phyloP scores from a whole-genome alignment of 35 echinoderm and acorn worm genomes.

The Lytechinus pictus region DNA sequence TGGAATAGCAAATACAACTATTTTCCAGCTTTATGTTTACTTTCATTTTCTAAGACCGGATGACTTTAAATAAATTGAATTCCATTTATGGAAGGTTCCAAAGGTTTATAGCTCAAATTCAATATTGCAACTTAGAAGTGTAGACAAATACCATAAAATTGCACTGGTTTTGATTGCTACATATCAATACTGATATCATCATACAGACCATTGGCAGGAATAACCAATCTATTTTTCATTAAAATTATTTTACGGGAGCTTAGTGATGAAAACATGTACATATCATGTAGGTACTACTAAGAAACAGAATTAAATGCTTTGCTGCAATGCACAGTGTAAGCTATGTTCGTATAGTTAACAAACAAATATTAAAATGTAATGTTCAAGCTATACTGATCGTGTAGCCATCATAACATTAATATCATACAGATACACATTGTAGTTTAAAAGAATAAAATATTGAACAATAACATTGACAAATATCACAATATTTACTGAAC shows the following conservation, averaged over 20 bases:
- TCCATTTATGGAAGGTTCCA: background rate
- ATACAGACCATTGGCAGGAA: background rate
- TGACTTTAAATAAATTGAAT: background rate
- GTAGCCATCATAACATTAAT: background rate
- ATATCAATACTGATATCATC: background rate
- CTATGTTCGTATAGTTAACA: background rate
- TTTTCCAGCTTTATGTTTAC: background rate
- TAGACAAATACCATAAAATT: background rate
- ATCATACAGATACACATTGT: background rate
- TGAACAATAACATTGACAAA: background rate
- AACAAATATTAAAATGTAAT: background rate
- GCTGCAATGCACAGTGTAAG: background rate
- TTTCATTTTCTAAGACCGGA: slow-evolving; percentile 10
- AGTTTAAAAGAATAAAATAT: background rate
- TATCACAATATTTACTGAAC: background rate
- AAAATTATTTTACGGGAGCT: background rate
- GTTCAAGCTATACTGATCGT: background rate
- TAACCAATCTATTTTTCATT: background rate
- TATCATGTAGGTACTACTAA: background rate
- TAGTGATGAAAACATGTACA: no score
- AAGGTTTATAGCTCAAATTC: no score
- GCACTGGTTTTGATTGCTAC: background rate
- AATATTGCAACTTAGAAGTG: no score
- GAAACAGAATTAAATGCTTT: background rate
- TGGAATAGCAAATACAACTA: background rate